A percentile compares a stretch with the other conserved stretches of the same genome.
Conservation (phyloP, 2,113 vertebrate species). For the Grammomys surdaster region DNA sequence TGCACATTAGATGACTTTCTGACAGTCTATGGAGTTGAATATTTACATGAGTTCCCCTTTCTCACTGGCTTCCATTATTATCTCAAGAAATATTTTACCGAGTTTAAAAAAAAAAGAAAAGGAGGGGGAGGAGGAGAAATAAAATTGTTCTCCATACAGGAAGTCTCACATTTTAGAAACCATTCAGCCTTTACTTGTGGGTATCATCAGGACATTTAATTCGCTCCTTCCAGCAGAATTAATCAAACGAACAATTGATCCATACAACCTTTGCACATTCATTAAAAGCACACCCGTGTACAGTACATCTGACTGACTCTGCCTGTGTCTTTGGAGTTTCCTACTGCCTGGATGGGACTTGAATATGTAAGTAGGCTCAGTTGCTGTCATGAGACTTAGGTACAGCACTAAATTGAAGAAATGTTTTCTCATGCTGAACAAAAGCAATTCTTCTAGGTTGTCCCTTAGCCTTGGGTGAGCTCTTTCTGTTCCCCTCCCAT, state of each 20-base stretch:
- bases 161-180: slow-evolving; percentile 77
- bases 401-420: slow-evolving; percentile 49
- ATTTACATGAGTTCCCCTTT: slow-evolving; percentile 71
- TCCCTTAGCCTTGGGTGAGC: slow-evolving; percentile 32
- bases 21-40: slow-evolving; percentile 39
- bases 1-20: slow-evolving; percentile 23
- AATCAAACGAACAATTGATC: slow-evolving; percentile 81
- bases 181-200: slow-evolving; percentile 55
- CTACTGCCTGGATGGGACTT: slow-evolving; percentile 56
- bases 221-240: slow-evolving; percentile 74
- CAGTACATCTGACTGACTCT: slow-evolving; percentile 42
- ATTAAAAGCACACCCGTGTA: slow-evolving; percentile 67
- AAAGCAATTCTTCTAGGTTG: slow-evolving; percentile 59
- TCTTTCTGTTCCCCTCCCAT: neutral
- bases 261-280: slow-evolving; percentile 76
- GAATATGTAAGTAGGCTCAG: slow-evolving; percentile 66
- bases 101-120: neutral
- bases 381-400: slow-evolving; percentile 6
- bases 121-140: neutral
- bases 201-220: slow-evolving; percentile 71
- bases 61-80: slow-evolving; percentile 74
- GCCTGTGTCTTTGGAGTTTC: slow-evolving; percentile 66
- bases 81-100: slow-evolving; percentile 72
- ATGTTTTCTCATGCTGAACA: slow-evolving; percentile 70
- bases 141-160: slow-evolving; percentile 59